phyloP scores from a whole-genome alignment of 2,888 invertebrate genomes.

The Erannis defoliaria region DNA sequence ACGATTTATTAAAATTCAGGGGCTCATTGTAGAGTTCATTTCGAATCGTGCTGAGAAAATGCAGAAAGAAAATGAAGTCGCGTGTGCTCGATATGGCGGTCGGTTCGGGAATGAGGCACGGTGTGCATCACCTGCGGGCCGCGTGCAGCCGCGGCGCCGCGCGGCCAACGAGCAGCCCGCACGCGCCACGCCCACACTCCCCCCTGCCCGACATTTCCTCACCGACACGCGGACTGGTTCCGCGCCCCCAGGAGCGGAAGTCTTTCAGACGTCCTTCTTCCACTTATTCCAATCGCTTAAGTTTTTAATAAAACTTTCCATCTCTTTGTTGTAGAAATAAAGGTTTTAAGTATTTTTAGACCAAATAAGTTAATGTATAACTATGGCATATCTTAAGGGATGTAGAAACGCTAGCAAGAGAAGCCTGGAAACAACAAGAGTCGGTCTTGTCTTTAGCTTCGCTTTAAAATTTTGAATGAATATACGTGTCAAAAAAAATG shows the following conservation, averaged over 20 bases:
- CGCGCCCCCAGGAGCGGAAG: slow-evolving; percentile 20
- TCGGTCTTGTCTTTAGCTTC: too few species aligned
- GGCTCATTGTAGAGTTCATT: not conserved
- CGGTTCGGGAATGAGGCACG: slow-evolving; percentile 63
- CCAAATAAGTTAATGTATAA: too few species aligned
- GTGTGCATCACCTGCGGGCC: slow-evolving; percentile 71
- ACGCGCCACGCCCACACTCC: slow-evolving; percentile 68
- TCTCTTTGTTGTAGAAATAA: not conserved
- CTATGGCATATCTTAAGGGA: too few species aligned
- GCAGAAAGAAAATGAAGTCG: slow-evolving; percentile 34
- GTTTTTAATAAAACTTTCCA: slow-evolving; percentile 8
- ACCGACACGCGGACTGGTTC: slow-evolving; percentile 35
- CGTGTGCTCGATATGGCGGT: slow-evolving; percentile 55
- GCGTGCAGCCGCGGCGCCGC: slow-evolving; percentile 81
- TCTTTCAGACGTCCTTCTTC: slow-evolving; percentile 23
- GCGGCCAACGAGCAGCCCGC: slow-evolving; percentile 53
- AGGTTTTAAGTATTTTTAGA: too few species aligned
- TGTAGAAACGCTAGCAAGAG: too few species aligned
- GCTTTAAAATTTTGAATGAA: too few species aligned
- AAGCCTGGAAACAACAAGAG: too few species aligned
- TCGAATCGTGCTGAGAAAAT: slow-evolving; percentile 10
- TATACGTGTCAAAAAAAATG: too few species aligned
- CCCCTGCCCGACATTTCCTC: slow-evolving; percentile 66
- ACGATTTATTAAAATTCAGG: not conserved
- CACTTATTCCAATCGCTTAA: slow-evolving; percentile 15